Base-by-base conservation (phyloP, 2,797 vertebrate species). In the Danio jaintianensis region DNA sequence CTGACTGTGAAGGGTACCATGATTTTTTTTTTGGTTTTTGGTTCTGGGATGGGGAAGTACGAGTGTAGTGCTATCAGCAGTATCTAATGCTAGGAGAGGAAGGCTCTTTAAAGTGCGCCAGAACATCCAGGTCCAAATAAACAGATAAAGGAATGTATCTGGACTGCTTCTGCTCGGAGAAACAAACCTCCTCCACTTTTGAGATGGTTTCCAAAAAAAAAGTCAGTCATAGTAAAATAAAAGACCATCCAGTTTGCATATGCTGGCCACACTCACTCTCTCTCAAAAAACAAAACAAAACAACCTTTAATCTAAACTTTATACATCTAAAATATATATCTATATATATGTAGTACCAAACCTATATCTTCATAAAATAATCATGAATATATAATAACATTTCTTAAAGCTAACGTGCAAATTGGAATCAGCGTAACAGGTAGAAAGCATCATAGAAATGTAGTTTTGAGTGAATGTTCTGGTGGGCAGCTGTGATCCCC, bases 401-500 rank as follows among this genome's bases (percentile, higher is more conserved):
- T 85, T 79, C 86, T 85, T 86, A 86, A 84, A 91, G 85, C 84
- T 89, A 91, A 88, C 86, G 96, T 97, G 96, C 96, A 97, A 97
- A 96, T 88, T 92, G 89, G 85, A 92, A 90, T 85, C 89, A 89
- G 92, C 92, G 89, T 92, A 90, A 86, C 74, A 84, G 79, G 74
- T 69, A 75, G 79, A 86, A 82, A 16, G 61, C 82, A 67, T 95
- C 92, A 96, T 90, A 93, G 89, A 88, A 93, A 91, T 82, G 89
- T 91, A 72, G 91, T 93, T 89, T 95, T 91, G 0, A 93, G 90
- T 78, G 86, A 86, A 83, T 89, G 91, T 64, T 89, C 89, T 75
- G 83, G 86, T 52, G 83, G 85, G 22, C 56, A 63, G 74, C 81
- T 80, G 4, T 6, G 36, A 79, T 81, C 29, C 58, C n/a, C 40